Conservation (phyloP, 2,888 invertebrate species). For the Strigamia crassipes region DNA sequence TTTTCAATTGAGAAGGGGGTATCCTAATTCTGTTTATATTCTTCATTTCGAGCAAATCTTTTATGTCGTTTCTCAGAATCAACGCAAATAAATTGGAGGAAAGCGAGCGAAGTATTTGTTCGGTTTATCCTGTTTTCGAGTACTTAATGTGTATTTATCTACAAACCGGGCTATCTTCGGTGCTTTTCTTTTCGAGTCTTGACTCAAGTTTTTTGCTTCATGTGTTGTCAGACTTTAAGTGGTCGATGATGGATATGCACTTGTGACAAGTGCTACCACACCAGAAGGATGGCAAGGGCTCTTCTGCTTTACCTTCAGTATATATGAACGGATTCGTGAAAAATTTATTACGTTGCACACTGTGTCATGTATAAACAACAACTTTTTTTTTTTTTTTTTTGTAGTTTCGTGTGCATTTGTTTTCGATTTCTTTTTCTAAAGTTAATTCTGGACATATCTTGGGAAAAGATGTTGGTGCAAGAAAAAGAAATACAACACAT, state of each 20-base stretch:
- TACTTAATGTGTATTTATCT: not conserved
- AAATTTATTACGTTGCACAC: not conserved
- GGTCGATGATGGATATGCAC: slow-evolving; percentile 19
- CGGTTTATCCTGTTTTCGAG: not conserved
- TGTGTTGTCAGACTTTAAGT: not conserved
- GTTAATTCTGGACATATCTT: slow-evolving; percentile 5
- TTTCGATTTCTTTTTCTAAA: not conserved
- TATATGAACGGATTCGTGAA: not conserved
- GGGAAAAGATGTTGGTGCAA: not conserved
- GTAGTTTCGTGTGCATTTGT: not conserved
- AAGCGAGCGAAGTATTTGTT: not conserved
- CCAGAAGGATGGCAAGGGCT: slow-evolving; percentile 14
- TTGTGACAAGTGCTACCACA: slow-evolving; percentile 15
- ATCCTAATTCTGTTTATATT: slow-evolving; percentile 17
- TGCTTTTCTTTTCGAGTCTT: slow-evolving; percentile 3
- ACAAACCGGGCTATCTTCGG: not conserved
- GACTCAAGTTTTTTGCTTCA: not conserved
- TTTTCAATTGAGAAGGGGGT: not conserved
- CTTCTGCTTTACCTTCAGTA: not conserved
- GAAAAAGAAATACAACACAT: not conserved
- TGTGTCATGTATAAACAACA: not conserved
- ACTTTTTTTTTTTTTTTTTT: not conserved
- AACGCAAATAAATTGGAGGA: not conserved
- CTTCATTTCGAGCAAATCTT: not conserved
- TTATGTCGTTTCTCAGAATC: not conserved